phyloP scores from a whole-genome alignment of 2,797 vertebrate genomes.

The Oryzias sinensis region DNA sequence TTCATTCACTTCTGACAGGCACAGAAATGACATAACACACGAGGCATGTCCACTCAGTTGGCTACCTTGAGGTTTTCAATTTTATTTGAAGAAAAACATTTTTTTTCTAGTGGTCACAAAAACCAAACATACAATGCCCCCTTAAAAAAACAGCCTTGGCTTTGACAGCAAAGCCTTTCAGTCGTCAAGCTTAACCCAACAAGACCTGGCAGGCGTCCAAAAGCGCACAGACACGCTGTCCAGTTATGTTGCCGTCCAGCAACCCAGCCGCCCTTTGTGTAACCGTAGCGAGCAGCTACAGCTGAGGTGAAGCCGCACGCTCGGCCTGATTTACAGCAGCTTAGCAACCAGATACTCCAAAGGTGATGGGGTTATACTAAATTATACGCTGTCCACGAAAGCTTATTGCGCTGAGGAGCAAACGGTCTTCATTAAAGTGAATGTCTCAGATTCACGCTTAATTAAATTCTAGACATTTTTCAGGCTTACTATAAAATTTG shows the following conservation, averaged over 20 bases:
- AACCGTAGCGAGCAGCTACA: conserved; percentile 6
- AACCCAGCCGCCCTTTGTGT: conserved; percentile 23
- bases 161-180: conserved; percentile 67
- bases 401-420: conserved; percentile 18
- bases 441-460: background rate
- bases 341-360: conserved; percentile 24
- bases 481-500: background rate
- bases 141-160: conserved; percentile 20
- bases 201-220: conserved; percentile 58
- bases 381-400: conserved; percentile 11
- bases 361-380: conserved; percentile 34
- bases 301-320: background rate
- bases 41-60: background rate
- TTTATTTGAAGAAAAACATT: no score
- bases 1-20: conserved; percentile 9
- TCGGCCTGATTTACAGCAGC: conserved; percentile 37
- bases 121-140: no score
- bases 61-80: no score
- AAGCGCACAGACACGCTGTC: conserved; percentile 55
- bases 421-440: background rate
- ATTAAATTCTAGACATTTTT: background rate
- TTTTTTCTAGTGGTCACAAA: no score
- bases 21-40: conserved; percentile 1
- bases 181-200: conserved; percentile 71
- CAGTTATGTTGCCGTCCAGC: conserved; percentile 46